Evolutionary conservation across 2,888 invertebrate genomes (phyloP), one percentile per base, ranked within the genome.

Genomic region (Tanypteryx hageni): DNA sequence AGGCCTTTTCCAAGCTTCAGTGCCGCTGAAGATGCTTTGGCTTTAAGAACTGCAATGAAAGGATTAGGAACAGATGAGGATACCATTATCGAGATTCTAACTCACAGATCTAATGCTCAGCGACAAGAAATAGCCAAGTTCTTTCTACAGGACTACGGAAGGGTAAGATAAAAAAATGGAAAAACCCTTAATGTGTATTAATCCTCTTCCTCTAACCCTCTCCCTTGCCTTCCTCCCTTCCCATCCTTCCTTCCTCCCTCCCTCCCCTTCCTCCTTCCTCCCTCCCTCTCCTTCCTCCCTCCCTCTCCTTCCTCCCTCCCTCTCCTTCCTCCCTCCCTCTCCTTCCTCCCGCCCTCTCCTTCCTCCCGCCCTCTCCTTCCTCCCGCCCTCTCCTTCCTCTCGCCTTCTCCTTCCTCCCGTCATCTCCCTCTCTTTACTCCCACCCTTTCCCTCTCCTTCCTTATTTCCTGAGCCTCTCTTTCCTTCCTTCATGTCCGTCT

Each of bases 51-150:
- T 0, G 97, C 97, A 9, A 97, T 97, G 97, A 97, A 97, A 94
- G 97, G 97, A 31, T 96, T 97, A n/a, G 97, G 97, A 8, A 98
- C 98, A 0, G 97, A 98, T 94, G 98, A 98, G 94, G 96, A 97
- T 94, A 96, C 96, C 64, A 97, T 98, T 93, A 97, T 97, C 64
- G 96, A 97, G 92, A 96, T 98, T 92, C 95, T 98, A 68, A 96
- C 97, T 0, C 95, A 96, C 0, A 96, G 98, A 92, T 96, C 96
- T 92, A 98, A 98, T 94, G 94, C 94, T 0, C 98, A 98, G 95
- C 95, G 98, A 0, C 97, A 97, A 94, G 95, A 97, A 93, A 97
- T 98, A 92, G 95, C 96, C 14, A 95, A 96, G 93, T 96, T 96
- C 8, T 97, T 96, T 94, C 95, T 96, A 0, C 95, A 95, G 92